Evolutionary conservation across 2,888 invertebrate species (phyloP), one percentile per base, ranked within the genome.

Genomic region (Eugnorisma glareosa): DNA sequence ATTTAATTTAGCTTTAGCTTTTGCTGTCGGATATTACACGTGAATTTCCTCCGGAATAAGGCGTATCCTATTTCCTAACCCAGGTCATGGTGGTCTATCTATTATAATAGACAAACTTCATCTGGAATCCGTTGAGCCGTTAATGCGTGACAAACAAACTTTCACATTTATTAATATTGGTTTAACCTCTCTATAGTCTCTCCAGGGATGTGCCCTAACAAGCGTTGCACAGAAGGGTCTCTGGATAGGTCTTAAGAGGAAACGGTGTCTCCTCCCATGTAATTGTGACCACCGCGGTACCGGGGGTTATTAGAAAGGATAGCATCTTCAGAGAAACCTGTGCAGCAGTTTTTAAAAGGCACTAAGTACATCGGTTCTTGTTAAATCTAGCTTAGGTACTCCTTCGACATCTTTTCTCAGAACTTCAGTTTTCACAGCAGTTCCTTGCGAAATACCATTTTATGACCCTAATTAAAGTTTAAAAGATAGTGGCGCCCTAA

Each of bases 401-500:
- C 31, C 31, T 21, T 31, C 59, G 31, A 21, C 31, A 21, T 10
- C 31, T 59, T 31, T 18, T 31, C 28, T 18, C 59, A 18, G 59
- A 31, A 31, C 3, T 31, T 31, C 7, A 68, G 10, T 10, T 40
- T 54, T 69, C 48, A 45, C 69, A 3, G 43, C 45, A 5, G 43
- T 54, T 21, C 6, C 37, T 48, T 43, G 15, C 6, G 21, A 77
- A 64, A 76, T 28, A 76, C 21, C 6, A 6, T 67, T 77, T 77
- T 77, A 68, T 35, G 35, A 18, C 51, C 37, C 13, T 77, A 28
- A 77, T 77, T 71, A 73, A 63, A 18, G 6, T 51, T 48, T 24
- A 37, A 57, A 43, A n/a, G 21, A 37, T 57, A 37, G 11, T 72
- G 61, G 43, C 35, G 61, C 37, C 31, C 15, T 70, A 83, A 70